Base-by-base conservation (phyloP, 2,113 vertebrate genomes). In the Bufo gargarizans region DNA sequence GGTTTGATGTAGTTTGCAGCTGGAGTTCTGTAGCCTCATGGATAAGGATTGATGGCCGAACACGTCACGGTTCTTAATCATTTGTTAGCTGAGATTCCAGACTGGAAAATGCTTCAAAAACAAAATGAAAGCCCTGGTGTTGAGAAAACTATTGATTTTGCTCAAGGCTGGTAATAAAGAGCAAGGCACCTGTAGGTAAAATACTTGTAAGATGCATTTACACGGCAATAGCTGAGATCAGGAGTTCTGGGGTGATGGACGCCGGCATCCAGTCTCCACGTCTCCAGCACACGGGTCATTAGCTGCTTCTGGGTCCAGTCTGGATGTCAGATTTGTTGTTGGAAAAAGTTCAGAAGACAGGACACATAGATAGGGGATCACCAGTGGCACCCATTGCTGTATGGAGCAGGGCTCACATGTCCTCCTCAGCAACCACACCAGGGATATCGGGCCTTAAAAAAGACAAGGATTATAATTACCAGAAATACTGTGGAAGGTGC, bases 161-260 rank as follows among this genome's bases (percentile, higher is more conserved):
- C 93, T 94, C 93, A 94, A 92, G 92, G 95, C 93, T 94, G 94
- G 94, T 96, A 96, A 96, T 96, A 95, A 96, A 94, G 94, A 95
- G 94, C 95, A 95, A 96, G 95, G 95, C 94, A 96, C 95, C 95
- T 96, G 94, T 96, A 95, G 95, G 93, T 96, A 95, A 95, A 71
- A 96, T 94, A 95, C 94, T 95, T 96, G 94, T 95, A 95, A 95
- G 95, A 96, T 96, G 94, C 94, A 95, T 95, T 96, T 94, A 95
- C 95, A 94, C 94, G 95, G 94, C 95, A 95, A 94, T 95, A 96
- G 95, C 94, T 93, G 94, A 94, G 93, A 95, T 93, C 94, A 94
- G 94, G 93, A 95, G 93, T 92, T 93, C 91, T 92, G 90, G 43
- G 19, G 19, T 10, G 3, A 33, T 16, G 2, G 69, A 17, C 33